A percentile compares a stretch with the other conserved stretches of the same genome.
Evolutionary conservation across 1,140 invertebrate species (phyloP).

Genomic region (Drosophila ogumai): DNA sequence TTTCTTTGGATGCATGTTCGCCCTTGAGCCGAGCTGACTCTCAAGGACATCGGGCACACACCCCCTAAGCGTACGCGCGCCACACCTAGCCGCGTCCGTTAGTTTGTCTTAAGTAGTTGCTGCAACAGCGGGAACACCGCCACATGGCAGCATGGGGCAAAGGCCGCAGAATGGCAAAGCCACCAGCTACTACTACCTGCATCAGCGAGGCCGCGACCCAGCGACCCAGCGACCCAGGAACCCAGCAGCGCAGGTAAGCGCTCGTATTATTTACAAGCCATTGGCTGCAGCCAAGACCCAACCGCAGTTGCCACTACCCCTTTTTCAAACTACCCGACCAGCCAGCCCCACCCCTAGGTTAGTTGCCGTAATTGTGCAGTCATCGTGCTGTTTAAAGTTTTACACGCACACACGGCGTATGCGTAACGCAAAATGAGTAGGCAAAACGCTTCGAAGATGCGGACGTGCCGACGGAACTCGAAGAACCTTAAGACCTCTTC

Average conservation of each 20-base stretch:
- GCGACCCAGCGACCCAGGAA: slow-evolving; percentile 21
- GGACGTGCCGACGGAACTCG: slow-evolving; percentile 47
- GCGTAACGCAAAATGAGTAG: slow-evolving; percentile 69
- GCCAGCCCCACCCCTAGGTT: slow-evolving; percentile 1
- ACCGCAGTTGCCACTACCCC: slow-evolving; percentile 25
- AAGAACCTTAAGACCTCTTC: slow-evolving; percentile 7
- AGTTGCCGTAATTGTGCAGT: slow-evolving; percentile 69
- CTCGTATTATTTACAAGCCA: slow-evolving; percentile 76
- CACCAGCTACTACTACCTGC: slow-evolving; percentile 26
- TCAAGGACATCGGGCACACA: slow-evolving; percentile 58
- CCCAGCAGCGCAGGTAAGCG: slow-evolving; percentile 39
- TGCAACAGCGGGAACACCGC: slow-evolving; percentile 36
- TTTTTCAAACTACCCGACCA: background rate
- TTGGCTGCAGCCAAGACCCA: slow-evolving; percentile 64
- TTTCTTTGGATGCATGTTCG: slow-evolving; percentile 27
- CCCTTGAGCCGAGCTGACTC: slow-evolving; percentile 54
- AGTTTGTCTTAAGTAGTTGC: slow-evolving; percentile 81
- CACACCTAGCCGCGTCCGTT: slow-evolving; percentile 43
- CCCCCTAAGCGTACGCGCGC: slow-evolving; percentile 12
- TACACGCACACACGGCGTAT: slow-evolving; percentile 58
- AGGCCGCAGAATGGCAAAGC: slow-evolving; percentile 49
- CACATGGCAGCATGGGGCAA: slow-evolving; percentile 35
- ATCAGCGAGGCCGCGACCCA: slow-evolving; percentile 36
- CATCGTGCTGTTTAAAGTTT: slow-evolving; percentile 73
- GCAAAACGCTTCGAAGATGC: slow-evolving; percentile 50